A percentile compares a stretch with the other conserved stretches of the same genome.
phyloP scores from a whole-genome alignment of 1,140 invertebrate genomes.

The Lethrus apterus region DNA sequence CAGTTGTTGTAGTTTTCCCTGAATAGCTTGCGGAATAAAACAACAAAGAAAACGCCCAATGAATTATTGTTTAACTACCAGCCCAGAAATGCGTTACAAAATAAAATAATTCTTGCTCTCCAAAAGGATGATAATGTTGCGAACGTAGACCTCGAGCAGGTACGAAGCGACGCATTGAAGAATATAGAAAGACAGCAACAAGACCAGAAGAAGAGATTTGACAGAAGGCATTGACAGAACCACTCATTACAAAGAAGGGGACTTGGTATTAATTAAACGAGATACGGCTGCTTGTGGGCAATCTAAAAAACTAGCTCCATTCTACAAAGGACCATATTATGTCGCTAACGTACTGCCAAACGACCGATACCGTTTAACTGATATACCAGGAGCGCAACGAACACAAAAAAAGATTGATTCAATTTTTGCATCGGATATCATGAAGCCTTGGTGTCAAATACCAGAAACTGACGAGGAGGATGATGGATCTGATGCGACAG shows the following conservation, averaged over 20 bases:
- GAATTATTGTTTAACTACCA: conserved; percentile 7
- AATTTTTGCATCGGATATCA: too few relatives aligned
- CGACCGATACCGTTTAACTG: too few relatives aligned
- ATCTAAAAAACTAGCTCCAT: not conserved
- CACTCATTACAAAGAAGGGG: not conserved
- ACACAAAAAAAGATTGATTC: too few relatives aligned
- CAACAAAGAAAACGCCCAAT: conserved; percentile 7
- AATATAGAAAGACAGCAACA: not conserved
- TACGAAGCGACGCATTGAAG: not conserved
- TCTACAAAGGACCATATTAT: not conserved
- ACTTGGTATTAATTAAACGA: not conserved
- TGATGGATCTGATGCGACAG: too few relatives aligned
- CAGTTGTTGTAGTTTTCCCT: too few relatives aligned
- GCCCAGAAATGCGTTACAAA: conserved; percentile 7
- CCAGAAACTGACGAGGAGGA: too few relatives aligned
- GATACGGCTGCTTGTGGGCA: not conserved
- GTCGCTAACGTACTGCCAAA: not conserved
- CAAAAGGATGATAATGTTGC: not conserved
- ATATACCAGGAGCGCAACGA: too few relatives aligned
- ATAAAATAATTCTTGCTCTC: not conserved
- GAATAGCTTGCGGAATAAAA: not conserved
- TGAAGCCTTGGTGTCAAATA: too few relatives aligned
- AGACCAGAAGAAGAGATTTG: too few relatives aligned
- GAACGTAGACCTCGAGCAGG: not conserved
- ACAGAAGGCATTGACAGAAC: not conserved